Percentiles rank a stretch among this genome's conserved stretches.
Evolutionary conservation across 2,797 vertebrate genomes (phyloP).

Genomic region (Danio aesculapii): DNA sequence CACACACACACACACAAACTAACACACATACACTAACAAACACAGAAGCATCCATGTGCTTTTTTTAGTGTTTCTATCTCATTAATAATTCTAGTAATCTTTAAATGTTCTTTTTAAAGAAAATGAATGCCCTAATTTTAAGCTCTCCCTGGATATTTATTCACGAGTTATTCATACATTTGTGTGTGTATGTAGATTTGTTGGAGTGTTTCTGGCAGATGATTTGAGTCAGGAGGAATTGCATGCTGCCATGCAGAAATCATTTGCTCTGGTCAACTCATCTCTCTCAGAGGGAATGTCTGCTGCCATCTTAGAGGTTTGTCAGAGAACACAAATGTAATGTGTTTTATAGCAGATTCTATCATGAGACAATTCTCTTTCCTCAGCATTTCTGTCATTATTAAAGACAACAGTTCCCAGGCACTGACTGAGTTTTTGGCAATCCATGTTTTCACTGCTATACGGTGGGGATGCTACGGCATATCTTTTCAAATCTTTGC

Average conservation of each 20-base stretch:
- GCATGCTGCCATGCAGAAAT: conserved; percentile 83
- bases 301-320: conserved; percentile 94
- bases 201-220: conserved; percentile 84
- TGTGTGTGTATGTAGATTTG: conserved; percentile 72
- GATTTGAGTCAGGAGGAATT: conserved; percentile 88
- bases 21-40: neutral
- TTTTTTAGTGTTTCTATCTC: neutral
- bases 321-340: conserved; percentile 1
- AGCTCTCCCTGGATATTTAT: conserved; percentile 7
- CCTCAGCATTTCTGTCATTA: too few relatives aligned
- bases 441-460: too few relatives aligned
- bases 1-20: neutral
- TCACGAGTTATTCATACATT: neutral
- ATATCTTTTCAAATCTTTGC: too few relatives aligned
- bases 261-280: conserved; percentile 91
- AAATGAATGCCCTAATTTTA: neutral
- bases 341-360: neutral
- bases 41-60: neutral
- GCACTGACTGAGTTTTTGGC: too few relatives aligned
- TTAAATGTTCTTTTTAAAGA: neutral
- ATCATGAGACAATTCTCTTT: neutral
- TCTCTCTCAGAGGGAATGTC: conserved; percentile 97
- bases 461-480: too few relatives aligned
- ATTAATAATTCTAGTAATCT: neutral
- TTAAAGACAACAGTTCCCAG: too few relatives aligned